Percentiles rank a stretch among this genome's conserved stretches.
These are phyloP conservation scores for Micropoecilia bifurca DNA, from an alignment of 2,797 vertebrate species.

Conservation along the genomic window DNA sequence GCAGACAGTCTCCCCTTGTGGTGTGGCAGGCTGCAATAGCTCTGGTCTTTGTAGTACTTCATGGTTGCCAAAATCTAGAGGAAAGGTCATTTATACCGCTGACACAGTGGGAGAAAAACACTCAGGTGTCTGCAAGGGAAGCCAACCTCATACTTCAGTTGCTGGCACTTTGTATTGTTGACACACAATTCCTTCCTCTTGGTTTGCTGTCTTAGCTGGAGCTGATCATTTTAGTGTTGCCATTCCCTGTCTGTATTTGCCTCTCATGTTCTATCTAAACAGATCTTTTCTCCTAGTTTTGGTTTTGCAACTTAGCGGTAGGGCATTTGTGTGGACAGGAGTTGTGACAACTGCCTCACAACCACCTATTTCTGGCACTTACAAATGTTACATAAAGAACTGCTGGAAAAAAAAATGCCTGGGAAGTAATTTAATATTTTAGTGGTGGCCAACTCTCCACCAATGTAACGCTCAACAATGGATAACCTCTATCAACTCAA, in stretches of 20 bases:
- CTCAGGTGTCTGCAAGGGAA: conserved; percentile 59
- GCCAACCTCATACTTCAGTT: conserved; percentile 41
- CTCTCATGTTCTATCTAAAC: conserved; percentile 9
- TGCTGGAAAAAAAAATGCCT: background rate
- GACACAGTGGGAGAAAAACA: conserved; percentile 47
- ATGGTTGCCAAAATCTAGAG: conserved; percentile 60
- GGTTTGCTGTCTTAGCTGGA: conserved; percentile 34
- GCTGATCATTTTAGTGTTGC: conserved; percentile 14
- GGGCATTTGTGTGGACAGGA: conserved; percentile 8
- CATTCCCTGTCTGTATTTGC: background rate
- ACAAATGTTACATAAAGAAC: conserved; percentile 46
- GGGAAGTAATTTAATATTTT: background rate
- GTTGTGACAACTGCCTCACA: conserved; percentile 10
- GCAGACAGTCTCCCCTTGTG: conserved; percentile 57
- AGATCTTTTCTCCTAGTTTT: conserved; percentile 15
- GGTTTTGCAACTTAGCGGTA: conserved; percentile 4
- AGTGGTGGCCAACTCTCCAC: background rate
- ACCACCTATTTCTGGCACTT: conserved; percentile 41
- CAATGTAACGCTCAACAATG: too few species aligned
- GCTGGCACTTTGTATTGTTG: conserved; percentile 39
- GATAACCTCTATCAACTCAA: too few species aligned
- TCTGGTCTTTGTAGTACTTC: conserved; percentile 59
- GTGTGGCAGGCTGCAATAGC: conserved; percentile 58
- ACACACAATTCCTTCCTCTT: conserved; percentile 35
- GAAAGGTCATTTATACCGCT: conserved; percentile 71